A percentile compares a stretch with the other conserved stretches of the same genome.
These are phyloP conservation scores for Scaptomyza graminum DNA, from an alignment of 1,140 invertebrate genomes.

Conservation along the genomic window DNA sequence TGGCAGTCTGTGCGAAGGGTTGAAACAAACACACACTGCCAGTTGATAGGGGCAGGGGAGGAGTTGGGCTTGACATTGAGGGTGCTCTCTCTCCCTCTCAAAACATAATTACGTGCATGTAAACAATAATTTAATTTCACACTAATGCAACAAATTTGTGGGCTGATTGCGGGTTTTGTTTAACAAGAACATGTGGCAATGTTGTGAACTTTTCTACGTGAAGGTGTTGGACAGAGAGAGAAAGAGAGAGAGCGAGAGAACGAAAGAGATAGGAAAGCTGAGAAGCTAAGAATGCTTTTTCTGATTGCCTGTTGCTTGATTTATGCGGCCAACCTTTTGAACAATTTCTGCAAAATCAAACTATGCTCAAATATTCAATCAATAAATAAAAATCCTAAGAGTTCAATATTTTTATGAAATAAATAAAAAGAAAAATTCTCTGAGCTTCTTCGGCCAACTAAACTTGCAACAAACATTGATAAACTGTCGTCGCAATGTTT, in stretches of 20 bases:
- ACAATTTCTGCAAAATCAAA: slow-evolving; percentile 2
- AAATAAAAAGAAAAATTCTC: too few relatives aligned
- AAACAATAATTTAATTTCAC: slow-evolving; percentile 83
- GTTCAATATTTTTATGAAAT: slow-evolving; percentile 4
- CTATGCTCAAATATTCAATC: slow-evolving; percentile 11
- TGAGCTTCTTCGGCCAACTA: not conserved
- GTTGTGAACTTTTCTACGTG: slow-evolving; percentile 11
- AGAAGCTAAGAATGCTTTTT: too few relatives aligned
- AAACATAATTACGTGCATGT: slow-evolving; percentile 79
- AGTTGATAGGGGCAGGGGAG: slow-evolving; percentile 30
- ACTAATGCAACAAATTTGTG: slow-evolving; percentile 81
- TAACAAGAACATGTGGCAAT: slow-evolving; percentile 42
- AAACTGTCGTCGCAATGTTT: slow-evolving; percentile 13
- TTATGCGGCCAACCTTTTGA: slow-evolving; percentile 21
- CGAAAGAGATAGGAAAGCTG: not conserved
- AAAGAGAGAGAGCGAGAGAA: not conserved
- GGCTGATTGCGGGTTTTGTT: slow-evolving; percentile 75
- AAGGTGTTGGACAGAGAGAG: not conserved
- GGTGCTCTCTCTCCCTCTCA: slow-evolving; percentile 35
- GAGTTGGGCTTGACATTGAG: not conserved
- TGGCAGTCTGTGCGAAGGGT: slow-evolving; percentile 42
- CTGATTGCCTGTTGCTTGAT: slow-evolving; percentile 24
- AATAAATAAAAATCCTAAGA: slow-evolving; percentile 28
- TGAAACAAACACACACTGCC: slow-evolving; percentile 9
- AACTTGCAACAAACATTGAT: too few relatives aligned